These are phyloP conservation scores for Rhynchotus rufescens DNA, from an alignment of 2,797 vertebrate genomes.

Conservation along the genomic window DNA sequence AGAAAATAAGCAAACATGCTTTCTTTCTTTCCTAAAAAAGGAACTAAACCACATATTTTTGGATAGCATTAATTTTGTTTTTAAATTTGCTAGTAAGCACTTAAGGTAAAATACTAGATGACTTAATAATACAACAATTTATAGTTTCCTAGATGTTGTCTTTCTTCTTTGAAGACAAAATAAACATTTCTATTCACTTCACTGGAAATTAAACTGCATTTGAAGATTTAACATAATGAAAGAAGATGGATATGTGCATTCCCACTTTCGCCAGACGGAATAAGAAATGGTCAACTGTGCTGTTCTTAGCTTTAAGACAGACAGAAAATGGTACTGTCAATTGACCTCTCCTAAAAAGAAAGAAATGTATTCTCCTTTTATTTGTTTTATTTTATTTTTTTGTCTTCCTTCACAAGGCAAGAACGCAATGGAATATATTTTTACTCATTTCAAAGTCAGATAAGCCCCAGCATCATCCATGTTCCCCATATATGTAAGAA, in stretches of 20 bases:
- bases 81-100: neutral
- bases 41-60: neutral
- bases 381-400: neutral
- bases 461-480: rapidly evolving
- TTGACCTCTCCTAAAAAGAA: neutral
- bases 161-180: neutral
- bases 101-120: neutral
- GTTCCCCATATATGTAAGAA: neutral
- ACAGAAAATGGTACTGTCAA: neutral
- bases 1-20: neutral
- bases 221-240: neutral
- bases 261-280: neutral
- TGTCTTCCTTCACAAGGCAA: neutral
- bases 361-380: neutral
- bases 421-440: neutral
- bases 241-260: neutral
- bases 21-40: neutral
- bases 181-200: neutral
- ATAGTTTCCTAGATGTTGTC: neutral
- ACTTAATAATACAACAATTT: neutral
- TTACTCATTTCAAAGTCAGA: neutral
- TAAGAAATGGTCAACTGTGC: neutral
- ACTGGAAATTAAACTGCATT: neutral
- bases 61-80: neutral
- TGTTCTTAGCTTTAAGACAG: neutral